Evolutionary conservation across 2,888 invertebrate species (phyloP), one percentile per base, ranked within the genome.

Genomic region (Caenorhabditis sp.): DNA sequence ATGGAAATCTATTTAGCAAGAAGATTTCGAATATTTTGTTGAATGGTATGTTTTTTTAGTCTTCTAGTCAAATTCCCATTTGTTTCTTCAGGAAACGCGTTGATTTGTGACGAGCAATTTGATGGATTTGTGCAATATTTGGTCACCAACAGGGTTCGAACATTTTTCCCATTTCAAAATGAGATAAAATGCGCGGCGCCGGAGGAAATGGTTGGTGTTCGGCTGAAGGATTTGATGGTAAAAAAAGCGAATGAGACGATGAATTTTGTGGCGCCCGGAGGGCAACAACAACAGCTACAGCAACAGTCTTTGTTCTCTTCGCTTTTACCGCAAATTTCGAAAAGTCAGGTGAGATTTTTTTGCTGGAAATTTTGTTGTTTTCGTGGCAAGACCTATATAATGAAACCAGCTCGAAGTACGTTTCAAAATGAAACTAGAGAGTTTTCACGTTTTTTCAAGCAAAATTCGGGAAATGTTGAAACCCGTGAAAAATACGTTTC

Each of bases 171-270:
- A 14, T 73, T 76, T 31, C 86, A 87, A 69, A 69, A 78, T 12
- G 88, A 87, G 37, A 81, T 87, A 31, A 62, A 54, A 10, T 87
- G 87, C 61, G 74, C 78, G 8, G 82, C 78, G 4, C 87, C 87
- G 14, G 73, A 73, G 14, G 65, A 79, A 51, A 77, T 72, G 37
- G 77, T 72, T 1, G 84, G 84, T 14, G 76, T 66, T 8, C 66
- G 77, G 12, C 70, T 87, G 37, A 85, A 83, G 58, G 88, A 87
- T 49, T 66, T 87, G 65, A 84, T 87, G 87, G 82, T 88, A 66
- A 81, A 83, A 66, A 85, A 84, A 57, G 85, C 86, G 8, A 85
- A 84, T 65, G 83, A 84, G 36, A 86, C 87, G 10, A 62, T 78
- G 2, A 55, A 55, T 31, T n/a, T n/a, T 17, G 66, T 69, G 21